Conservation (phyloP, 2,113 vertebrate species). For the Oxyura jamaicensis region DNA sequence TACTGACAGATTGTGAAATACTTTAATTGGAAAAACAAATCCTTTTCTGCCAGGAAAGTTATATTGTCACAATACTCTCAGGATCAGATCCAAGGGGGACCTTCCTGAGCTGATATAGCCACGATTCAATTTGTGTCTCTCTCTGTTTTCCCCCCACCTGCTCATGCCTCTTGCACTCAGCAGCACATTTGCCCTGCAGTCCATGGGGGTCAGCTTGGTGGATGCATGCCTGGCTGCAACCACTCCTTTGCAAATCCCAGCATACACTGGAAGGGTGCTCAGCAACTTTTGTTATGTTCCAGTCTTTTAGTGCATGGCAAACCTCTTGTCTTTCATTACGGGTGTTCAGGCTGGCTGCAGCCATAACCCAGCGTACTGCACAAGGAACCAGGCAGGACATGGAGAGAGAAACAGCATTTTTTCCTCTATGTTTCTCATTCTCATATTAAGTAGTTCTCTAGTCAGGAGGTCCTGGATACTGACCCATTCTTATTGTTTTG, state of each 20-base stretch:
- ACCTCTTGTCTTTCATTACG: not conserved
- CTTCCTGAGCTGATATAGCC: not conserved
- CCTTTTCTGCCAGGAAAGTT: not conserved
- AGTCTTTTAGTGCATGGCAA: not conserved
- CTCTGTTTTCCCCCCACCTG: not conserved
- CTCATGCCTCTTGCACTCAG: rapidly evolving
- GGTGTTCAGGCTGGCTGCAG: not conserved
- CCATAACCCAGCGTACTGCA: not conserved
- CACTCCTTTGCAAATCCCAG: not conserved
- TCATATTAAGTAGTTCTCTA: not conserved
- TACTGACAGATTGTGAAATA: not conserved
- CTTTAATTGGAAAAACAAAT: not conserved
- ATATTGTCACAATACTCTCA: not conserved
- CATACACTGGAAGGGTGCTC: not conserved
- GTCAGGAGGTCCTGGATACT: rapidly evolving
- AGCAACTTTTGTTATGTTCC: not conserved
- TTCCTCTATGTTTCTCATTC: not conserved
- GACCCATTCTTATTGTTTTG: not conserved
- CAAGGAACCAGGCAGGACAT: not conserved
- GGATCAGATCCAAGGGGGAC: not conserved
- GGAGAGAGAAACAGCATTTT: not conserved
- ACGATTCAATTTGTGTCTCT: not conserved
- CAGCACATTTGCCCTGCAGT: not conserved
- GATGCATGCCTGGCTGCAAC: not conserved
- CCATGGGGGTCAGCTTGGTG: rapidly evolving